A percentile compares a stretch with the other conserved stretches of the same genome.
Conservation (phyloP, 2,888 invertebrate species). For the Caenorhabditis plicata region DNA sequence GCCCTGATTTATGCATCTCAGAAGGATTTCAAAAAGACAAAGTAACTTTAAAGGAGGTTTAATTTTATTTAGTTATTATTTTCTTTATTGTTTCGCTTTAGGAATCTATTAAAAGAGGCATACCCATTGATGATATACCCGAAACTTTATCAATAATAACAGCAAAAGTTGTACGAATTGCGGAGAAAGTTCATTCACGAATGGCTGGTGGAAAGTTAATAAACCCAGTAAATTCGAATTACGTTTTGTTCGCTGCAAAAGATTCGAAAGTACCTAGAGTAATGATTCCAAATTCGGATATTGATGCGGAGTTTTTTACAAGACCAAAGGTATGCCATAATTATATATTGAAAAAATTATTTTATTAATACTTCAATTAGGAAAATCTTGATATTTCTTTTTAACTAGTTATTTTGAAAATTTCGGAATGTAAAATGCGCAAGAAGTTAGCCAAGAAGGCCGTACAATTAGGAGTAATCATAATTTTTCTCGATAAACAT, state of each 20-base stretch:
- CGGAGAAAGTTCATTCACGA: conserved; percentile 77
- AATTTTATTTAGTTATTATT: background rate
- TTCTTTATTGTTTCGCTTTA: background rate
- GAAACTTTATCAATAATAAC: conserved; percentile 13
- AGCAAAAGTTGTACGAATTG: conserved; percentile 72
- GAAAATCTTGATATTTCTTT: too few relatives aligned
- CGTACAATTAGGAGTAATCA: too few relatives aligned
- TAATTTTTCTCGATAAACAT: too few relatives aligned
- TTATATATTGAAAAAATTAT: conserved; percentile 1
- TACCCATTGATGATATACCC: conserved; percentile 10
- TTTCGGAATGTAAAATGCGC: too few relatives aligned
- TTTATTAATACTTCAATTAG: background rate
- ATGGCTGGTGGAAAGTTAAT: conserved; percentile 77
- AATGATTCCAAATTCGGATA: conserved; percentile 73
- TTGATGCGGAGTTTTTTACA: conserved; percentile 70
- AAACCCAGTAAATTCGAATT: conserved; percentile 70
- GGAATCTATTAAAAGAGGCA: conserved; percentile 11
- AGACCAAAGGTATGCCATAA: conserved; percentile 67
- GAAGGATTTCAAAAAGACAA: conserved; percentile 15
- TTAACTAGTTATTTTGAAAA: too few relatives aligned
- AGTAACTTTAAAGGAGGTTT: conserved; percentile 4
- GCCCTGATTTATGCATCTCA: too few relatives aligned
- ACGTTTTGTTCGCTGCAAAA: conserved; percentile 77
- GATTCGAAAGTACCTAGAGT: conserved; percentile 78
- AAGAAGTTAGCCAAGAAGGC: too few relatives aligned